Evolutionary conservation across 2,113 vertebrate species (phyloP).

Genomic region (Agapornis roseicollis): DNA sequence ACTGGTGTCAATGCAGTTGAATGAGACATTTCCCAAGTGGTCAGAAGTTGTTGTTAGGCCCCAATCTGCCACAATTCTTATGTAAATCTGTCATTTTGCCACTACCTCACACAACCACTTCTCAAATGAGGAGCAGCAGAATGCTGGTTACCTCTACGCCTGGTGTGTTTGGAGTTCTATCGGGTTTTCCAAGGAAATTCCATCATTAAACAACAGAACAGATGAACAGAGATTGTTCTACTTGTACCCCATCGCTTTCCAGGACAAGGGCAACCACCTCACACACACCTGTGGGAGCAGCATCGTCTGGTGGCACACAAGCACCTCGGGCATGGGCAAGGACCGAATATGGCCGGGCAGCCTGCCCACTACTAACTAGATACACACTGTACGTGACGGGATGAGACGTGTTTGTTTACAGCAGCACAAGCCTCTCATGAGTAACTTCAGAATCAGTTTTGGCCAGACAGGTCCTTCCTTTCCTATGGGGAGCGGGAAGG

Average conservation of each 20-base stretch:
- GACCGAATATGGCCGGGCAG: neutral
- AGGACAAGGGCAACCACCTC: neutral
- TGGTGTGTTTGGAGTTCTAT: accelerated
- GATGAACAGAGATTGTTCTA: neutral
- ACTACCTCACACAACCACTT: neutral
- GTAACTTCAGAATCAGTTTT: neutral
- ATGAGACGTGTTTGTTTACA: neutral
- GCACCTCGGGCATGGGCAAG: neutral
- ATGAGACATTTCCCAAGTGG: neutral
- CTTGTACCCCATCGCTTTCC: neutral
- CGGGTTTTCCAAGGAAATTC: neutral
- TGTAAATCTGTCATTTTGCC: neutral
- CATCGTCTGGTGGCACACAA: accelerated
- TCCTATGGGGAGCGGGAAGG: neutral
- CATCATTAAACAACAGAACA: neutral
- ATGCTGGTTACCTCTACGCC: accelerated
- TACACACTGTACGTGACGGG: accelerated
- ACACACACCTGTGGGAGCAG: neutral
- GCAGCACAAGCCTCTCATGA: neutral
- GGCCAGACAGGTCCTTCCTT: neutral
- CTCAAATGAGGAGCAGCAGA: neutral
- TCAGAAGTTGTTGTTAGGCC: neutral
- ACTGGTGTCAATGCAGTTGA: neutral
- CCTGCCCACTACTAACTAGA: neutral
- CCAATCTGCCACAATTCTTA: neutral